Conservation (phyloP, 2,113 vertebrate genomes). For the Rhynchopsitta pachyrhyncha region DNA sequence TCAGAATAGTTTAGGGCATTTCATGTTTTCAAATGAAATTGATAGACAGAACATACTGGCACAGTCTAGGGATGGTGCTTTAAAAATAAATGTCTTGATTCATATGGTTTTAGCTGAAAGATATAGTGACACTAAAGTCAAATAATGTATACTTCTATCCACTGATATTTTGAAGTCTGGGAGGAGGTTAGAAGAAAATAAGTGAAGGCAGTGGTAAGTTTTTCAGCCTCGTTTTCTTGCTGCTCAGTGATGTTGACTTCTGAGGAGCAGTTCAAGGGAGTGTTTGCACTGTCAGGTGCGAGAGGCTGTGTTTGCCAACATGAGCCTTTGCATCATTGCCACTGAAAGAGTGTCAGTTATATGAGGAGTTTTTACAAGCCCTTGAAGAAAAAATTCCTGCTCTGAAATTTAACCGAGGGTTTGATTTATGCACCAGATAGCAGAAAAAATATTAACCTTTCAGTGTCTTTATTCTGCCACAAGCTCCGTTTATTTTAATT, state of each 20-base stretch:
- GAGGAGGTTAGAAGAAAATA: neutral
- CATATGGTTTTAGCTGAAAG: neutral
- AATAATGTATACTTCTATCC: neutral
- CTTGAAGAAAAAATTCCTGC: neutral
- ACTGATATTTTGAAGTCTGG: neutral
- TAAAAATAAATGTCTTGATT: neutral
- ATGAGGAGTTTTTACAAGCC: neutral
- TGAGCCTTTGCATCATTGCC: neutral
- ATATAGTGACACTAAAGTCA: neutral
- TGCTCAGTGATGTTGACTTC: neutral
- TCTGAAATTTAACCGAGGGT: neutral
- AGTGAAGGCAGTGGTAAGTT: neutral
- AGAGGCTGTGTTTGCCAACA: neutral
- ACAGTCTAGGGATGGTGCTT: neutral
- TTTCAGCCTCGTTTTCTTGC: neutral
- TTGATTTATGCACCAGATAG: neutral
- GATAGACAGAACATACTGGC: neutral
- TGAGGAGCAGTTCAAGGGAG: neutral
- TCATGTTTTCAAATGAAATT: neutral
- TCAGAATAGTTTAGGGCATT: neutral
- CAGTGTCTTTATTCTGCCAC: neutral
- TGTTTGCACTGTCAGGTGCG: neutral
- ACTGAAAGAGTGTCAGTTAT: neutral
- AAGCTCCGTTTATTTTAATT: conserved; percentile 33
- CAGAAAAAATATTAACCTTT: conserved; percentile 32